These are phyloP conservation scores for Chondrilla cf. caribensis DNA, from an alignment of 37 sponge, comb jelly and placozoan species.

Conservation along the genomic window DNA sequence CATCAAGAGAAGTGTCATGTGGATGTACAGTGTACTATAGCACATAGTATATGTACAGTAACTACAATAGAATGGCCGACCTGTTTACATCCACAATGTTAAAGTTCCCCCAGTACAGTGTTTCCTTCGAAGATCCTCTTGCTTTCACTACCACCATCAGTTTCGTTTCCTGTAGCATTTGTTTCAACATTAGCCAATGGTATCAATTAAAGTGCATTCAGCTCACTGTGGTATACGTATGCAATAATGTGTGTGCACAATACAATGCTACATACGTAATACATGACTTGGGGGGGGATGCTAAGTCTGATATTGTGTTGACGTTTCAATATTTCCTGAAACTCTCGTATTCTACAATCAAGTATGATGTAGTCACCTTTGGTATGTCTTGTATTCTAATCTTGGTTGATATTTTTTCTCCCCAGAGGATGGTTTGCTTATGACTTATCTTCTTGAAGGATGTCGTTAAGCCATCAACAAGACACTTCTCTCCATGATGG, in stretches of 20 bases:
- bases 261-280: too few species aligned
- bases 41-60: too few species aligned
- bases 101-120: not conserved
- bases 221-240: too few species aligned
- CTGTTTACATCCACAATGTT: too few species aligned
- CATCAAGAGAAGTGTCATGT: too few species aligned
- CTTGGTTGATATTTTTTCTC: slow-evolving; percentile 6
- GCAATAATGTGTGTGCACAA: too few species aligned
- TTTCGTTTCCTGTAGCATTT: slow-evolving; percentile 35
- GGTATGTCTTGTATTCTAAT: slow-evolving; percentile 43
- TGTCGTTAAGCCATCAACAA: not conserved
- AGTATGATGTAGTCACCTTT: slow-evolving; percentile 19
- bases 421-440: slow-evolving; percentile 17
- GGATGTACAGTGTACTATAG: too few species aligned
- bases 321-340: too few species aligned
- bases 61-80: too few species aligned
- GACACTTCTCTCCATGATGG: not conserved
- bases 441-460: slow-evolving; percentile 2
- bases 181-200: not conserved
- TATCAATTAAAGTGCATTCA: not conserved
- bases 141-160: slow-evolving; percentile 30
- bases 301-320: too few species aligned
- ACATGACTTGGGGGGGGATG: too few species aligned
- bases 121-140: not conserved
- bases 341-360: too few species aligned